Percentiles rank a stretch among this genome's conserved stretches.
These are phyloP conservation scores for Galaxias olidus DNA, from an alignment of 2,797 vertebrate genomes.

Conservation along the genomic window DNA sequence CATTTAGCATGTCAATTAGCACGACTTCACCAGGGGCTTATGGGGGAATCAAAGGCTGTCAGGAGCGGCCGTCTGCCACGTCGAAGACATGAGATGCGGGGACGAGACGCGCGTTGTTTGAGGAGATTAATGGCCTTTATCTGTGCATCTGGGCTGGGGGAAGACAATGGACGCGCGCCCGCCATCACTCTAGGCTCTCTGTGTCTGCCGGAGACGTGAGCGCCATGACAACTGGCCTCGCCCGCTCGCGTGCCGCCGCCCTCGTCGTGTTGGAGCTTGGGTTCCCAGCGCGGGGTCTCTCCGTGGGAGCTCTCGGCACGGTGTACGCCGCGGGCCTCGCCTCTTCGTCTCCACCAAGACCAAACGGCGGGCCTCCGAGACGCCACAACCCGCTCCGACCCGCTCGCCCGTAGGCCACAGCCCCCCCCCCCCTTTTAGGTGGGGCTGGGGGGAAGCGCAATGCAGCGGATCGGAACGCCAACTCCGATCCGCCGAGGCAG, in stretches of 20 bases:
- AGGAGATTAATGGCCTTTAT: constrained; percentile 41
- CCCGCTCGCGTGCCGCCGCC: too few species aligned
- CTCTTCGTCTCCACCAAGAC: not conserved
- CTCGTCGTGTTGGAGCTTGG: too few species aligned
- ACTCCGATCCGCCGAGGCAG: constrained; percentile 9
- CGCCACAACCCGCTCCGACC: not conserved
- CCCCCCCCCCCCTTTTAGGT: not conserved
- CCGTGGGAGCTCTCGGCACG: too few species aligned
- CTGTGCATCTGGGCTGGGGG: constrained; percentile 17
- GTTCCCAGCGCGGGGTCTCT: too few species aligned
- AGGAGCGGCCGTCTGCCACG: constrained; percentile 18
- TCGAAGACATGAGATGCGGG: constrained; percentile 20
- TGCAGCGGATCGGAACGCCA: constrained; percentile 13
- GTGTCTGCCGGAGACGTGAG: too few species aligned
- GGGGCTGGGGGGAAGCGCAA: not conserved
- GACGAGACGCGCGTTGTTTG: constrained; percentile 37
- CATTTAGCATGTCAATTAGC: constrained; percentile 43
- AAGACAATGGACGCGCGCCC: too few species aligned
- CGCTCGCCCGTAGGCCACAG: not conserved
- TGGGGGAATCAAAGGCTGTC: constrained; percentile 16
- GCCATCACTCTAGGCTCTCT: too few species aligned
- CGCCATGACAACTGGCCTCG: not conserved
- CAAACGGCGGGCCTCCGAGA: too few species aligned
- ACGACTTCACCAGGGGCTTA: constrained; percentile 26
- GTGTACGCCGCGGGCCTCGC: too few species aligned